These are phyloP conservation scores for Syngnathus rostellatus DNA, from an alignment of 2,797 vertebrate genomes.

Conservation along the genomic window DNA sequence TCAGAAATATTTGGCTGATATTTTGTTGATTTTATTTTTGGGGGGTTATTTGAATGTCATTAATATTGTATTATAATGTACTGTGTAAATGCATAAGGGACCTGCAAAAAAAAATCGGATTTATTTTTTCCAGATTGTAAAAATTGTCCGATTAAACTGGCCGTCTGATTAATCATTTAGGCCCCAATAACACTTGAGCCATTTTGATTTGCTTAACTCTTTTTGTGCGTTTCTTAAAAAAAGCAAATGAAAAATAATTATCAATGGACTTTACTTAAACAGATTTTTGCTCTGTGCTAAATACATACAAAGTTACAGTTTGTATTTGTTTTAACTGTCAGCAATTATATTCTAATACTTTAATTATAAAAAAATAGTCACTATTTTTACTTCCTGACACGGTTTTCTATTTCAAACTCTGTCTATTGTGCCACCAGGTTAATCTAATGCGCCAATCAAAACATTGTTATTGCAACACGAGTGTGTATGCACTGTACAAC, in stretches of 20 bases:
- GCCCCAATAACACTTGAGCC: neutral
- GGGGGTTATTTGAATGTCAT: too few species aligned
- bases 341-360: neutral
- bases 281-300: neutral
- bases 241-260: neutral
- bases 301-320: neutral
- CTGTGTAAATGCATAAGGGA: too few species aligned
- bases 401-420: neutral
- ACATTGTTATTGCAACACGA: neutral
- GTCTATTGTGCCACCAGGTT: too few species aligned
- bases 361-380: neutral
- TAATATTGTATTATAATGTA: too few species aligned
- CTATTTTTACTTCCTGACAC: neutral
- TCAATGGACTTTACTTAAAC: too few species aligned
- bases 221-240: neutral
- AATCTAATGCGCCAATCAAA: neutral
- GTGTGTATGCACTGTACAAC: neutral
- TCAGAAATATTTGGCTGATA: too few species aligned
- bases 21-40: too few species aligned
- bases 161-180: too few species aligned
- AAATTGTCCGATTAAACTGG: too few species aligned
- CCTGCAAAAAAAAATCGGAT: too few species aligned
- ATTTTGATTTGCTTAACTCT: neutral
- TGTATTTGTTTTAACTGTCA: neutral
- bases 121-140: too few species aligned